Percentiles rank a stretch among this genome's conserved stretches.
phyloP scores from a whole-genome alignment of 2,888 invertebrate genomes.

The Cryptocephalus primarius region DNA sequence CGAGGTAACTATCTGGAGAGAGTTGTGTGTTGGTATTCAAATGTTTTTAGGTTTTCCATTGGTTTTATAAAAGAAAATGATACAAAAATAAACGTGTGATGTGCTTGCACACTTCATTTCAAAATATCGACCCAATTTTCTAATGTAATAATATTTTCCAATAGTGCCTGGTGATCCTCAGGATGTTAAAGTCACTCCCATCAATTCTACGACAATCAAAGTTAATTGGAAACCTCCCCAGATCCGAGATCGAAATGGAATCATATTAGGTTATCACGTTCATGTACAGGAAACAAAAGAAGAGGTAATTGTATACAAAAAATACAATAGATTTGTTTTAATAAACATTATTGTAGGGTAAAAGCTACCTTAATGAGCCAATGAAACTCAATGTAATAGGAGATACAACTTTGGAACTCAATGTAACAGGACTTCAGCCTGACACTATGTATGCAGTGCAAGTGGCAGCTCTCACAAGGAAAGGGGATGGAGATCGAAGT shows the following conservation, averaged over 20 bases:
- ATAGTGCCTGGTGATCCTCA: conserved; percentile 97
- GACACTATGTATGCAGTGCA: conserved; percentile 90
- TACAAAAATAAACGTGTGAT: conserved; percentile 27
- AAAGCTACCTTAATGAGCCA: conserved; percentile 75
- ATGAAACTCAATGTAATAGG: conserved; percentile 79
- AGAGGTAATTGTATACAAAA: conserved; percentile 47
- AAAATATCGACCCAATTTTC: not conserved
- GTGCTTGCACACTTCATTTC: conserved; percentile 31
- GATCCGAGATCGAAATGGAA: conserved; percentile 85
- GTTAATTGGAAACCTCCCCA: conserved; percentile 92
- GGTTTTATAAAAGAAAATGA: conserved; percentile 21
- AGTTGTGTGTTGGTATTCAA: conserved; percentile 61
- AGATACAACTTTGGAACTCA: conserved; percentile 63
- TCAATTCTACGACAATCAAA: conserved; percentile 93
- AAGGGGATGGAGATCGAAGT: conserved; percentile 93
- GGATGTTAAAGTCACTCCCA: conserved; percentile 74
- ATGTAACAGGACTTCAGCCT: conserved; percentile 84
- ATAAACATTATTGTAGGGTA: conserved; percentile 42
- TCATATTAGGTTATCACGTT: conserved; percentile 94
- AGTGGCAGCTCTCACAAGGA: conserved; percentile 91
- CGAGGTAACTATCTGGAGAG: conserved; percentile 35
- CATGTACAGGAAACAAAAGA: conserved; percentile 85
- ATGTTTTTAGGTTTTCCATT: conserved; percentile 37
- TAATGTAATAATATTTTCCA: conserved; percentile 24
- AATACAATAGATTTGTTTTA: not conserved